phyloP scores from a whole-genome alignment of 2,888 invertebrate genomes.

The Lasiommata megera region DNA sequence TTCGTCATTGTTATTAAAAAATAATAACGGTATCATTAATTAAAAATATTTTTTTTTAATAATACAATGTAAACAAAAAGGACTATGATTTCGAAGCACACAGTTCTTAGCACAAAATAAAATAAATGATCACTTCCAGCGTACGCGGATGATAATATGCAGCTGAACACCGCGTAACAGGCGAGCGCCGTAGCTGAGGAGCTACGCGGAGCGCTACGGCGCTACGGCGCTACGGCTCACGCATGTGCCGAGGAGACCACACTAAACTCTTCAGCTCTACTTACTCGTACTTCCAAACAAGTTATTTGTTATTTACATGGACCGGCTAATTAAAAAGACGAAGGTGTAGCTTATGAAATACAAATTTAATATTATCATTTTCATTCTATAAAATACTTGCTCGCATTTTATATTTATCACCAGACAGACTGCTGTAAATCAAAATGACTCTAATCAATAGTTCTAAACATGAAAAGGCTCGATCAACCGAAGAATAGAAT shows the following conservation, averaged over 20 bases:
- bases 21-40: too few relatives aligned
- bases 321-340: background rate
- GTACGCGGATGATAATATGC: too few relatives aligned
- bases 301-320: background rate
- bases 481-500: constrained; percentile 35
- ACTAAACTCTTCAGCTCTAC: constrained; percentile 16
- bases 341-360: background rate
- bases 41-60: too few relatives aligned
- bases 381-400: too few relatives aligned
- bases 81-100: too few relatives aligned
- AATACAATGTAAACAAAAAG: too few relatives aligned
- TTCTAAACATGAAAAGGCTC: constrained; percentile 30
- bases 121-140: too few relatives aligned
- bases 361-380: too few relatives aligned
- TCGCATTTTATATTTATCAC: background rate
- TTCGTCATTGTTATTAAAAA: too few relatives aligned
- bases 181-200: background rate
- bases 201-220: constrained; percentile 1
- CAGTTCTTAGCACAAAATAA: too few relatives aligned
- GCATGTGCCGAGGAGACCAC: constrained; percentile 41
- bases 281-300: background rate
- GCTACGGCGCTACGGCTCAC: constrained; percentile 42
- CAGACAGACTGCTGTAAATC: background rate
- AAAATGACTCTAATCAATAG: constrained; percentile 18
- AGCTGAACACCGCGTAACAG: background rate